Evolutionary conservation across 2,888 invertebrate species (phyloP).

Genomic region (Eupithecia tripunctaria): DNA sequence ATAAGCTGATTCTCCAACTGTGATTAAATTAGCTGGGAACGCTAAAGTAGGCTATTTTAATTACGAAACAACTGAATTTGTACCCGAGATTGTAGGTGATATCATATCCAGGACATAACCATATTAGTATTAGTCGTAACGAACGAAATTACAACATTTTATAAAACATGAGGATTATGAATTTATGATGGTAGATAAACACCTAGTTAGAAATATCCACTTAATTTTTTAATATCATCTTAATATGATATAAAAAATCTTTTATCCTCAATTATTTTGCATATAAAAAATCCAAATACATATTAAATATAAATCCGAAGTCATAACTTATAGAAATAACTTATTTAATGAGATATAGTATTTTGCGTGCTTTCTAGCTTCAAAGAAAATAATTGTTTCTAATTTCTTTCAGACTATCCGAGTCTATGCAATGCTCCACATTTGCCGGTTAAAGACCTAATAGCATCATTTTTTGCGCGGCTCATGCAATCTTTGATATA

Average conservation of each 20-base stretch:
- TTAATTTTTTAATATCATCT: not conserved
- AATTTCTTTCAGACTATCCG: slow-evolving; percentile 27
- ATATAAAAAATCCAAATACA: not conserved
- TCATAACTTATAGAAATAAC: not conserved
- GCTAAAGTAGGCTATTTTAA: slow-evolving; percentile 28
- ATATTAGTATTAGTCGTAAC: not conserved
- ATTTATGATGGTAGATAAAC: not conserved
- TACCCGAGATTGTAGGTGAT: slow-evolving; percentile 19
- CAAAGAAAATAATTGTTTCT: not conserved
- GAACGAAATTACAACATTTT: slow-evolving; percentile 5
- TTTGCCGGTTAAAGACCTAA: slow-evolving; percentile 68
- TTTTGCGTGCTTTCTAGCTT: not conserved
- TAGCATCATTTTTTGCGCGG: slow-evolving; percentile 71
- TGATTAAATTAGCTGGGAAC: slow-evolving; percentile 25
- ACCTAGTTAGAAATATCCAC: not conserved
- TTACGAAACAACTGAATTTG: slow-evolving; percentile 21
- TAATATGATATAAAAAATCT: no score
- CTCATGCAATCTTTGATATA: slow-evolving; percentile 70
- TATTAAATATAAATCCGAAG: not conserved
- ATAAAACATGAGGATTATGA: not conserved
- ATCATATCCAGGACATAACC: slow-evolving; percentile 16
- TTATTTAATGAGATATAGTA: not conserved
- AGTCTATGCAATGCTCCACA: slow-evolving; percentile 52
- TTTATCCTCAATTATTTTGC: not conserved
- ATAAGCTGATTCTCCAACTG: slow-evolving; percentile 16